Evolutionary conservation across 37 sponge, comb jelly and placozoan species (phyloP).

Genomic region (Ianthella basta): DNA sequence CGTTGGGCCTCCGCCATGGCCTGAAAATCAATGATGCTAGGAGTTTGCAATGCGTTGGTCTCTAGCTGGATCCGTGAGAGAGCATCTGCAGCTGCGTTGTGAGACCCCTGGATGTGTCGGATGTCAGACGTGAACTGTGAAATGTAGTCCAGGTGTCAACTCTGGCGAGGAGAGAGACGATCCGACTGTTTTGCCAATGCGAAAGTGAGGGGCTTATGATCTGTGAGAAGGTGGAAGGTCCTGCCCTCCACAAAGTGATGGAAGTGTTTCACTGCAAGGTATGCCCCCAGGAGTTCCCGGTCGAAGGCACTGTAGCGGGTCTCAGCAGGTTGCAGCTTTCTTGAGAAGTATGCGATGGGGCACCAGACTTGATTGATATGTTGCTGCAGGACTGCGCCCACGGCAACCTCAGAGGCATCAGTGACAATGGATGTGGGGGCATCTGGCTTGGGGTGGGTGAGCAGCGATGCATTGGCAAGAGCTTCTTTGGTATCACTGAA

Average conservation of each 20-base stretch:
- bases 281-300: conserved; percentile 59
- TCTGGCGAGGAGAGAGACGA: conserved; percentile 50
- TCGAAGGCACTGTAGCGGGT: conserved; percentile 71
- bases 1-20: conserved; percentile 40
- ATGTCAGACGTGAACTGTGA: conserved; percentile 64
- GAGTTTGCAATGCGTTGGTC: conserved; percentile 43
- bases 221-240: conserved; percentile 53
- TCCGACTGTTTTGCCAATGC: conserved; percentile 40
- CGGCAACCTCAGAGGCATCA: conserved; percentile 35
- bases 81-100: conserved; percentile 68
- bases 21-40: conserved; percentile 15
- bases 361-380: conserved; percentile 39
- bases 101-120: conserved; percentile 45
- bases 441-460: conserved; percentile 8
- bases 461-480: conserved; percentile 15
- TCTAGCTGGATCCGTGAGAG: conserved; percentile 58
- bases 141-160: conserved; percentile 63
- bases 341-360: conserved; percentile 61
- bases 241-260: conserved; percentile 61
- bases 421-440: conserved; percentile 16
- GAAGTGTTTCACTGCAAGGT: conserved; percentile 55
- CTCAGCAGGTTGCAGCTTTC: conserved; percentile 52
- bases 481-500: conserved; percentile 11
- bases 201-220: conserved; percentile 70
- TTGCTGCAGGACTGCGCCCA: conserved; percentile 69